Evolutionary conservation across 2,113 vertebrate species (phyloP).

Genomic region (Oxygymnocypris stewartii): DNA sequence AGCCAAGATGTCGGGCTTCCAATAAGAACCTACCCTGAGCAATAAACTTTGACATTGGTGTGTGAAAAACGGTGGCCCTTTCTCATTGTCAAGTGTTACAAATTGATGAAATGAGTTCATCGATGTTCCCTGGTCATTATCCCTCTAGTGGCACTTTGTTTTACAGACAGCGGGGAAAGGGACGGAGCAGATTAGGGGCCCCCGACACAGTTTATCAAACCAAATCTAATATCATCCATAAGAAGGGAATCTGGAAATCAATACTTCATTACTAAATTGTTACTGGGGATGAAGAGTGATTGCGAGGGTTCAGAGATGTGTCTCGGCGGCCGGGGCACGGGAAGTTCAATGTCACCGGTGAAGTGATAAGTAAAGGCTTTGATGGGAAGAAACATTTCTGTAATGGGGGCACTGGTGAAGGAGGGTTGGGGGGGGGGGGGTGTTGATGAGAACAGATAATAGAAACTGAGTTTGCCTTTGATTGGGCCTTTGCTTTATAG

Average conservation of each 20-base stretch:
- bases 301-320: constrained; percentile 85
- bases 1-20: constrained; percentile 87
- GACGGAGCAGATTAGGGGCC: constrained; percentile 86
- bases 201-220: constrained; percentile 95
- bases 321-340: constrained; percentile 83
- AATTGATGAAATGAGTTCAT: constrained; percentile 94
- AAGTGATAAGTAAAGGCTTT: constrained; percentile 75
- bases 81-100: constrained; percentile 94
- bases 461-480: constrained; percentile 74
- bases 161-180: constrained; percentile 86
- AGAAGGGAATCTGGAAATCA: constrained; percentile 98
- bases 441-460: constrained; percentile 71
- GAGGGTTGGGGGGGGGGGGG: constrained; percentile 59
- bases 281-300: constrained; percentile 96
- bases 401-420: constrained; percentile 70
- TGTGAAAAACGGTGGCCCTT: constrained; percentile 84
- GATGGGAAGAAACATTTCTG: constrained; percentile 79
- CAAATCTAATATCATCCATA: constrained; percentile 98
- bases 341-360: constrained; percentile 87
- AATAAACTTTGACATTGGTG: constrained; percentile 90
- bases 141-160: constrained; percentile 96
- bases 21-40: constrained; percentile 81
- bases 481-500: constrained; percentile 73
- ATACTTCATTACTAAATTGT: constrained; percentile 99
- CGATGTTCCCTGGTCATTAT: constrained; percentile 91